Percentiles rank a stretch among this genome's conserved stretches.
Conservation (phyloP, 1,140 invertebrate species). For the Thaumetopoea pityocampa region DNA sequence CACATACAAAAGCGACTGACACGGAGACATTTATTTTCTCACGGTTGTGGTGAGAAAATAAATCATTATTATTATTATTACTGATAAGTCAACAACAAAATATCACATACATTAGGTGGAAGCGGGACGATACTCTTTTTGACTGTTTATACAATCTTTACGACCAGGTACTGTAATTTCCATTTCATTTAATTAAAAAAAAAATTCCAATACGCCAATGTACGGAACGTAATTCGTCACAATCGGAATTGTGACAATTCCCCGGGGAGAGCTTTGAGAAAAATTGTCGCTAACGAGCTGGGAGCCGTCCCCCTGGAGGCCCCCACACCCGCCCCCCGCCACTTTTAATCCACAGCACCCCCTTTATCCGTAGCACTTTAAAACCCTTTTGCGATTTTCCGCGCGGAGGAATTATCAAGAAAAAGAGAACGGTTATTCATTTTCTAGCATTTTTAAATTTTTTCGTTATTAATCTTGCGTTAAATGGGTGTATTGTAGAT, state of each 20-base stretch:
- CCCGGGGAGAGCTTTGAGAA: conserved; percentile 65
- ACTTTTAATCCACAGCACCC: conserved; percentile 48
- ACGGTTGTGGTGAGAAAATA: no score
- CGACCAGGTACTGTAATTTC: conserved; percentile 14
- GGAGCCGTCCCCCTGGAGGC: conserved; percentile 17
- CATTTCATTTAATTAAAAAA: conserved; percentile 48
- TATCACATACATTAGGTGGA: no score
- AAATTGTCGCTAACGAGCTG: conserved; percentile 73
- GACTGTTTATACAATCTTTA: no score
- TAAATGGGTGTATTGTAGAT: conserved; percentile 11
- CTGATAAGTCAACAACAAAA: no score
- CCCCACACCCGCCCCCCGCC: conserved; percentile 28
- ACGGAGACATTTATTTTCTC: no score
- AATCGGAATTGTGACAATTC: conserved; percentile 65
- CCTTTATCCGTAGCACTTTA: conserved; percentile 61
- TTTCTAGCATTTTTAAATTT: conserved; percentile 44
- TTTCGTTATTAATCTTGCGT: conserved; percentile 19
- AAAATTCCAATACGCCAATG: conserved; percentile 35
- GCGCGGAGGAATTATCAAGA: conserved; percentile 58
- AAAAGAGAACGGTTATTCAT: conserved; percentile 53
- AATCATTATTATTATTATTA: no score
- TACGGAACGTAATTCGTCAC: conserved; percentile 57
- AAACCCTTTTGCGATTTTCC: conserved; percentile 70
- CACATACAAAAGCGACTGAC: no score
- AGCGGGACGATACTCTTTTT: no score